Evolutionary conservation across 2,797 vertebrate genomes (phyloP).

Genomic region (Esox lucius): DNA sequence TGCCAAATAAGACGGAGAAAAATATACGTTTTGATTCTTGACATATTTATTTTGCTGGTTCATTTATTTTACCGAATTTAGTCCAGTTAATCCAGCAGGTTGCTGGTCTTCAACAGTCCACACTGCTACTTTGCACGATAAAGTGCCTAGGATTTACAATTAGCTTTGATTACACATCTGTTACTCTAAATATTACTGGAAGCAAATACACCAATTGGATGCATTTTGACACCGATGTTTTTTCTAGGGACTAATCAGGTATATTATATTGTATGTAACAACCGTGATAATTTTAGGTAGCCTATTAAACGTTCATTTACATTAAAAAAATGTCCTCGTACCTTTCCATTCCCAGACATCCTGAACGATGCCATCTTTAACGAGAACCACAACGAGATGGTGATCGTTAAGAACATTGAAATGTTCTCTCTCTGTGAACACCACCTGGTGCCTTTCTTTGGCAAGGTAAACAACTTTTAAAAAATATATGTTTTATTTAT

Average conservation of each 20-base stretch:
- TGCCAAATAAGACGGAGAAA: background rate
- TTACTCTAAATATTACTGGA: background rate
- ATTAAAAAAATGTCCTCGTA: no score
- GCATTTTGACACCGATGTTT: no score
- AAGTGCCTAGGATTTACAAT: background rate
- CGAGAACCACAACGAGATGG: slow-evolving; percentile 75
- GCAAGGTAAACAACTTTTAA: slow-evolving; percentile 56
- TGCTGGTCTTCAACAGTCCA: background rate
- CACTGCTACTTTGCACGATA: background rate
- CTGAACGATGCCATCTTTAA: slow-evolving; percentile 76
- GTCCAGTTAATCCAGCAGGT: background rate
- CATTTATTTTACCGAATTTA: background rate
- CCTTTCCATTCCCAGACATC: slow-evolving; percentile 53
- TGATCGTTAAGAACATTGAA: slow-evolving; percentile 76
- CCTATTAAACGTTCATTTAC: no score
- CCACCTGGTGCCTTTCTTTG: slow-evolving; percentile 77
- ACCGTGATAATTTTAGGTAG: background rate
- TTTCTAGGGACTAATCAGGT: background rate
- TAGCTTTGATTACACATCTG: background rate
- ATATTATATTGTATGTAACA: background rate
- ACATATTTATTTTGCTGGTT: background rate
- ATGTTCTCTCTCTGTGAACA: slow-evolving; percentile 77
- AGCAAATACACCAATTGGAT: no score
- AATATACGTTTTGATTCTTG: background rate
- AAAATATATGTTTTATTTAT: background rate